phyloP scores from a whole-genome alignment of 2,113 vertebrate species.

The Heptranchias perlo region DNA sequence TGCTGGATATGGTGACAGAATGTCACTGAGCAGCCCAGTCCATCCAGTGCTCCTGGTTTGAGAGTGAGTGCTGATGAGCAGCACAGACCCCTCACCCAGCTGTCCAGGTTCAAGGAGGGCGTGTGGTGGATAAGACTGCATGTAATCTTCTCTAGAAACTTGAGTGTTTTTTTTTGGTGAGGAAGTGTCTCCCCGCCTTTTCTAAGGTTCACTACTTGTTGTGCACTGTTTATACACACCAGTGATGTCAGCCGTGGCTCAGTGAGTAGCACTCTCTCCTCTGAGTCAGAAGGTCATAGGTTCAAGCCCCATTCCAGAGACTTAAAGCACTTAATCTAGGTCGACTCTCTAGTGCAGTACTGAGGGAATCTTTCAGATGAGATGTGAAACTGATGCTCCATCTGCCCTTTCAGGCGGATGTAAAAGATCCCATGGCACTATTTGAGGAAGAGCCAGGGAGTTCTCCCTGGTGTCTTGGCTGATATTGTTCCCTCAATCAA shows the following conservation, averaged over 20 bases:
- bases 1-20: neutral
- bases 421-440: no score
- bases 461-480: no score
- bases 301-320: neutral
- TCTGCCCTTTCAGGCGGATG: no score
- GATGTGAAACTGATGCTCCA: no score
- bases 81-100: neutral
- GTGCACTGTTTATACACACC: neutral
- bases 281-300: no score
- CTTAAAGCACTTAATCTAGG: neutral
- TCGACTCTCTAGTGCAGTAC: no score
- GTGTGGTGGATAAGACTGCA: neutral
- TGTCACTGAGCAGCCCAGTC: neutral
- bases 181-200: neutral
- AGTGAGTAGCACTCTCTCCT: no score
- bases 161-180: neutral
- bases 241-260: neutral
- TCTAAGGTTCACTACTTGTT: neutral
- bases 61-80: neutral
- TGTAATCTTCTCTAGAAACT: neutral
- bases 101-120: neutral
- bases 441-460: no score
- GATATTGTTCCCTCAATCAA: no score
- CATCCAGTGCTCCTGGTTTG: neutral
- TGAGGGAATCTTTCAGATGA: no score